Conservation (phyloP, 2,888 invertebrate species). For the Calliphora vomitoria region DNA sequence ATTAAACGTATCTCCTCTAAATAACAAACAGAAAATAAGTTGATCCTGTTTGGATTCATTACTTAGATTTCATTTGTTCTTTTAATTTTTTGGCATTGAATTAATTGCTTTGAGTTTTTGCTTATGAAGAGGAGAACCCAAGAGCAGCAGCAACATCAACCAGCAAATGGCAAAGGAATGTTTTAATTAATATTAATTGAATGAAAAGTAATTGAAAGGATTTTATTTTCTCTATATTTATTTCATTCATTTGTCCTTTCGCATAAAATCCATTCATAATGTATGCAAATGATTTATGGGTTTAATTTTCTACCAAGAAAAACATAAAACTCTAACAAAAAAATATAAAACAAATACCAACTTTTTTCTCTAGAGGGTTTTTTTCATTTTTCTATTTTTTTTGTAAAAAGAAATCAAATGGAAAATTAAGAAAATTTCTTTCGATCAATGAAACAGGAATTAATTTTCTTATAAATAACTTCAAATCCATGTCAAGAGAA, state of each 20-base stretch:
- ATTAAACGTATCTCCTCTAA: constrained; percentile 50
- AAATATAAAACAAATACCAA: constrained; percentile 8
- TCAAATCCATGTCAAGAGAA: constrained; percentile 63
- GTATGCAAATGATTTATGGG: constrained; percentile 84
- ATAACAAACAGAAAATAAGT: constrained; percentile 66
- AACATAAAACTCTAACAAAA: constrained; percentile 11
- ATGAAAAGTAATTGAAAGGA: constrained; percentile 83
- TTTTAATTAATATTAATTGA: constrained; percentile 84
- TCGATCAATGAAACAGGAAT: constrained; percentile 65
- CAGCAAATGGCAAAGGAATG: constrained; percentile 72
- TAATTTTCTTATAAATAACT: constrained; percentile 62
- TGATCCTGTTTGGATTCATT: constrained; percentile 59
- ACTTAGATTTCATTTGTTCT: constrained; percentile 39
- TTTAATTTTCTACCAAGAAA: constrained; percentile 57
- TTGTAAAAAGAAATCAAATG: constrained; percentile 64
- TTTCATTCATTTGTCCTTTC: constrained; percentile 76
- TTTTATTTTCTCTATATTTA: constrained; percentile 75
- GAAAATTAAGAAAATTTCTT: constrained; percentile 70
- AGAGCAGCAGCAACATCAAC: constrained; percentile 10
- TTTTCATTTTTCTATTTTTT: constrained; percentile 23
- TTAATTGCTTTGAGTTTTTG: constrained; percentile 62
- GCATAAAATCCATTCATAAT: constrained; percentile 79
- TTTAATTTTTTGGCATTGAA: constrained; percentile 65
- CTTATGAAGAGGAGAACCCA: neutral
- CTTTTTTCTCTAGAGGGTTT: neutral